Conservation (phyloP, 2,113 vertebrate genomes). For the Brachionichthys hirsutus region DNA sequence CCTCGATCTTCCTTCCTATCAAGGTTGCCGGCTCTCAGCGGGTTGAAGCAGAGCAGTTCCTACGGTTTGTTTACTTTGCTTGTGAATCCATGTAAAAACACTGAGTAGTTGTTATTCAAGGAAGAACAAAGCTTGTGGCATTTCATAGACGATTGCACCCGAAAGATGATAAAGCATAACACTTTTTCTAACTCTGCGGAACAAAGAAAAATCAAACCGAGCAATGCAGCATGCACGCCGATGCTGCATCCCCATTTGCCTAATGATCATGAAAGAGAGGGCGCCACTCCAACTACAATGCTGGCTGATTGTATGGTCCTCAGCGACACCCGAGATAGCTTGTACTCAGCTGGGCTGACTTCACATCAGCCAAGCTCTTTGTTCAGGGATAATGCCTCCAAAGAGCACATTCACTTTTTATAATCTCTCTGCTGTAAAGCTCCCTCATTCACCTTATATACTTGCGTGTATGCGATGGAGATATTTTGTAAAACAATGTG, state of each 20-base stretch:
- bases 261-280: conserved; percentile 59
- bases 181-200: conserved; percentile 9
- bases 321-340: conserved; percentile 21
- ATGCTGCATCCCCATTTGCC: conserved; percentile 47
- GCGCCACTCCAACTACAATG: conserved; percentile 67
- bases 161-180: conserved; percentile 11
- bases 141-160: conserved; percentile 15
- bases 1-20: conserved; percentile 22
- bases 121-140: background rate
- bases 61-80: conserved; percentile 1
- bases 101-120: background rate
- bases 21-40: conserved; percentile 6
- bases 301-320: conserved; percentile 70
- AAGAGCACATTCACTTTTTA: conserved; percentile 30
- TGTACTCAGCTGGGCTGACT: conserved; percentile 5
- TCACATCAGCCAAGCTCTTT: conserved; percentile 34
- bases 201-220: conserved; percentile 39
- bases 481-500: no score
- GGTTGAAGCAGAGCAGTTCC: background rate
- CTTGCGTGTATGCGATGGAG: background rate
- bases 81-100: background rate
- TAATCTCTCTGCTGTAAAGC: conserved; percentile 9
- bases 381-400: conserved; percentile 36
- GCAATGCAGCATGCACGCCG: conserved; percentile 10
- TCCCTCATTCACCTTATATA: conserved; percentile 14